Conservation (phyloP, 92 coral and sea anemone genomes). For the Phymanthus crucifer region DNA sequence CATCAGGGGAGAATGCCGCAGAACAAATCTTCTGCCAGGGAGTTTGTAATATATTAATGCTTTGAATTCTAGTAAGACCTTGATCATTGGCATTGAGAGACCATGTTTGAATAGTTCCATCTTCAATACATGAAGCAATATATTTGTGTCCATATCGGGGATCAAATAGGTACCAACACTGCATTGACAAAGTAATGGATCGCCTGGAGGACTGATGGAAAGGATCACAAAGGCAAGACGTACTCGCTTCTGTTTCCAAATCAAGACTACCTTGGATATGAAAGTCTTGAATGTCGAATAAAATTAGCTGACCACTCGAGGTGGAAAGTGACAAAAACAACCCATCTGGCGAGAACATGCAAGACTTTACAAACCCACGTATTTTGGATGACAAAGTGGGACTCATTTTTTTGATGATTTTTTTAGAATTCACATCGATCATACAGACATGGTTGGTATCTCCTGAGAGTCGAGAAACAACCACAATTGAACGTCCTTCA, state of each 20-base stretch:
- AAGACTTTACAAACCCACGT: slow-evolving; percentile 76
- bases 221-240: slow-evolving; percentile 73
- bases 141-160: slow-evolving; percentile 90
- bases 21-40: slow-evolving; percentile 90
- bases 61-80: slow-evolving; percentile 77
- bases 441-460: slow-evolving; percentile 80
- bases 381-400: slow-evolving; percentile 68
- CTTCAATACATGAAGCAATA: slow-evolving; percentile 77
- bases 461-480: slow-evolving; percentile 73
- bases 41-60: slow-evolving; percentile 67
- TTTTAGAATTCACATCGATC: slow-evolving; percentile 73
- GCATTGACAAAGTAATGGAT: slow-evolving; percentile 61
- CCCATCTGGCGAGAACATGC: slow-evolving; percentile 88
- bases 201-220: slow-evolving; percentile 67
- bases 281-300: slow-evolving; percentile 79
- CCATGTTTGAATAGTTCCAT: slow-evolving; percentile 90
- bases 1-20: slow-evolving; percentile 82
- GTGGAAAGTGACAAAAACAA: slow-evolving; percentile 74
- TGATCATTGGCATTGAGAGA: slow-evolving; percentile 58
- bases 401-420: slow-evolving; percentile 75
- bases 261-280: slow-evolving; percentile 83
- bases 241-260: slow-evolving; percentile 53
- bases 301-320: slow-evolving; percentile 75
- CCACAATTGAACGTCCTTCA: slow-evolving; percentile 84
- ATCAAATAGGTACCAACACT: slow-evolving; percentile 87